Evolutionary conservation across 2,888 invertebrate species (phyloP), one percentile per base, ranked within the genome.

Genomic region (Siphlonurus alternatus): DNA sequence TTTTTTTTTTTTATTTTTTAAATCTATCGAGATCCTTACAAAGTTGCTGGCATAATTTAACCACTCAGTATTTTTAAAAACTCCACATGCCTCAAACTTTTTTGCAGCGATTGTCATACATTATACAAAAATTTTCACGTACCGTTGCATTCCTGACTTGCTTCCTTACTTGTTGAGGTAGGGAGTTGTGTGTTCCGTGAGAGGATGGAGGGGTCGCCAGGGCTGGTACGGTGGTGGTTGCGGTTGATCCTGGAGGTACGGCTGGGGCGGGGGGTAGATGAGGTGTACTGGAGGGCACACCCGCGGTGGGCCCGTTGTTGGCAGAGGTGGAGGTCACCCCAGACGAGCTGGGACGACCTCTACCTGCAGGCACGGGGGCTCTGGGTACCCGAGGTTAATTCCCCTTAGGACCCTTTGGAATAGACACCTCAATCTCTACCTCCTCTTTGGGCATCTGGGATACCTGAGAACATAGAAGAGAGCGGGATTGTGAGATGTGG

Each of bases 401-500:
- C 20, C 79, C 79, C 66, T 73, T 73, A n/a, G 71, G 69, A 66
- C 81, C 81, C 72, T 86, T 86, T 24, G 64, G 59, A 23, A 61
- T 84, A 19, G 86, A 83, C 61, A 83, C 80, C 71, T 92, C 91
- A 64, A 91, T 80, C 71, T 90, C 90, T 67, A 87, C 81, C 77
- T 95, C 98, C 73, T 97, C 95, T 76, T 91, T 89, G 67, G 98
- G 97, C 94, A 98, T 94, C 73, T 89, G 87, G 70, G 93, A 89
- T 76, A 91, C 85, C 83, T 87, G 78, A 51, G n/a, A 76, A 64
- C 65, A 24, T 2, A 51, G 38, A n/a, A n/a, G n/a, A n/a, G n/a
- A n/a, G n/a, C n/a, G n/a, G n/a, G n/a, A n/a, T n/a, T n/a, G n/a
- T n/a, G n/a, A n/a, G n/a, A n/a, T n/a, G n/a, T n/a, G n/a, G n/a